These are phyloP conservation scores for Eristalis intricaria DNA, from an alignment of 2,888 invertebrate genomes.

Conservation along the genomic window DNA sequence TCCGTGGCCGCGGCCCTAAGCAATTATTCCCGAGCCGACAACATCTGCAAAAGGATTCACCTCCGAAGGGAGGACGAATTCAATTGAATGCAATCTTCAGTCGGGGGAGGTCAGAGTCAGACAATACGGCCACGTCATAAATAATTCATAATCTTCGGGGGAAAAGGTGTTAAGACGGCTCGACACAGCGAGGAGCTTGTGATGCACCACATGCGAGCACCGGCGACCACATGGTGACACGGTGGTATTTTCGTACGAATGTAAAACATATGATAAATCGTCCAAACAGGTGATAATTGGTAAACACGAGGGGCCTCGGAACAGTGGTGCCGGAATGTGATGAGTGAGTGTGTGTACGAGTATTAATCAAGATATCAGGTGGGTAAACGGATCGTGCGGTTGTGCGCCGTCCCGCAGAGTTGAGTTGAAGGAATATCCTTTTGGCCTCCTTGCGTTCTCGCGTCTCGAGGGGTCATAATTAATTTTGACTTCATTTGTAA, in stretches of 20 bases:
- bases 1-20: constrained; percentile 1
- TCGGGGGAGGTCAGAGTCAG: constrained; percentile 57
- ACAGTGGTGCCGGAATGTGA: constrained; percentile 29
- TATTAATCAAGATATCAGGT: constrained; percentile 64
- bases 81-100: constrained; percentile 54
- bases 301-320: constrained; percentile 45
- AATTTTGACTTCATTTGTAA: constrained; percentile 60
- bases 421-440: constrained; percentile 39
- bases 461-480: constrained; percentile 57
- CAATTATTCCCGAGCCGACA: constrained; percentile 50
- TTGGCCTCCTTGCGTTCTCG: constrained; percentile 19
- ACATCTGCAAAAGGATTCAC: constrained; percentile 65
- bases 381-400: constrained; percentile 30
- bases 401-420: constrained; percentile 37
- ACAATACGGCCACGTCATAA: constrained; percentile 46
- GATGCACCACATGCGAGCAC: not conserved
- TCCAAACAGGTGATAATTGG: constrained; percentile 72
- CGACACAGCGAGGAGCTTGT: constrained; percentile 26
- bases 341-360: constrained; percentile 22
- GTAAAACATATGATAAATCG: constrained; percentile 72
- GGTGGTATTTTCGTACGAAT: constrained; percentile 54
- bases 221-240: constrained; percentile 20
- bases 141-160: constrained; percentile 61
- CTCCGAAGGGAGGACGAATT: constrained; percentile 14
- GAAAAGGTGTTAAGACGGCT: constrained; percentile 62